A percentile compares a stretch with the other conserved stretches of the same genome.
These are phyloP conservation scores for Blennius ocellaris DNA, from an alignment of 2,113 vertebrate species.

Conservation along the genomic window DNA sequence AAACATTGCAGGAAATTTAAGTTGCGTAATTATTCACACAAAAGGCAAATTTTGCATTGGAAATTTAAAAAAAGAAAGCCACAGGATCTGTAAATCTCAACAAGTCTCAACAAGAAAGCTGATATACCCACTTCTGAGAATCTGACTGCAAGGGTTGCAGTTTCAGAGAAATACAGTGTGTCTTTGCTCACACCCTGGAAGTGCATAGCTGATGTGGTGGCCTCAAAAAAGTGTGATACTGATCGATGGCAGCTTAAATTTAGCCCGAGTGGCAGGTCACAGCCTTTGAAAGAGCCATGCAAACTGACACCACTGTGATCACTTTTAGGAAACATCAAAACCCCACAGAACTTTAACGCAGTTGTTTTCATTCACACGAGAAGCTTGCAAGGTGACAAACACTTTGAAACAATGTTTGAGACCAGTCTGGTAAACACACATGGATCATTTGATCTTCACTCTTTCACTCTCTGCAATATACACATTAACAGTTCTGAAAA, in stretches of 20 bases:
- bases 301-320: slow-evolving; percentile 22
- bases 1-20: no score
- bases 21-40: no score
- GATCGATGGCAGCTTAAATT: slow-evolving; percentile 41
- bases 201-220: slow-evolving; percentile 27
- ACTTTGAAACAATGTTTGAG: slow-evolving; percentile 4
- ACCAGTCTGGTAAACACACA: background rate
- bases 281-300: slow-evolving; percentile 27
- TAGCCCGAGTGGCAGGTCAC: slow-evolving; percentile 15
- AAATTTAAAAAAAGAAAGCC: no score
- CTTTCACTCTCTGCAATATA: no score
- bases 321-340: background rate
- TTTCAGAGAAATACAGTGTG: slow-evolving; percentile 37
- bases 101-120: no score
- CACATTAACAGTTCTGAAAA: no score
- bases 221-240: slow-evolving; percentile 41
- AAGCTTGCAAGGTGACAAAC: background rate
- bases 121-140: no score
- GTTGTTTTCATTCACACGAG: slow-evolving; percentile 17
- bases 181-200: slow-evolving; percentile 33
- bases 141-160: no score
- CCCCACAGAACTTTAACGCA: background rate
- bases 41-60: no score
- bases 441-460: no score
- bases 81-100: no score